Conservation (phyloP, 2,888 invertebrate species). For the Incurvaria masculella region DNA sequence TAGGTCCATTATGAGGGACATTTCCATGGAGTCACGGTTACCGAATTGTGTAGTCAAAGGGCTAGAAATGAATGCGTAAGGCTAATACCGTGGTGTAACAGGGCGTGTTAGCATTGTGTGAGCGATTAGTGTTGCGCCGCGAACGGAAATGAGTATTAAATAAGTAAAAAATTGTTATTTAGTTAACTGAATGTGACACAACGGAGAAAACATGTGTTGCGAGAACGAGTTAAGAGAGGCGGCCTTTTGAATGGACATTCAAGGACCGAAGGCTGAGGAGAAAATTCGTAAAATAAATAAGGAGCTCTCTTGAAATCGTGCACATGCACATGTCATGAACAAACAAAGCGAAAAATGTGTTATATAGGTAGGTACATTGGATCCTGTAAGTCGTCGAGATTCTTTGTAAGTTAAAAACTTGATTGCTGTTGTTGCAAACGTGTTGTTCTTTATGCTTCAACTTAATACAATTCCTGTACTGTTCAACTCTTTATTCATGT, state of each 20-base stretch:
- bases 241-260: background rate
- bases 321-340: no score
- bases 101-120: slow-evolving; percentile 30
- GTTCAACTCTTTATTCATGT: no score
- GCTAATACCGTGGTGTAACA: slow-evolving; percentile 17
- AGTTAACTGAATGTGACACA: slow-evolving; percentile 18
- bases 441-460: no score
- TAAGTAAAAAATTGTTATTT: slow-evolving; percentile 23
- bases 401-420: no score
- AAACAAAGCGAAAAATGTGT: no score
- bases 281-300: background rate
- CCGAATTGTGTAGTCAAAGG: background rate
- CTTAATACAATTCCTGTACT: no score
- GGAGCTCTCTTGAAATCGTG: no score
- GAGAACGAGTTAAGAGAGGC: background rate
- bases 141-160: slow-evolving; percentile 35
- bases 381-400: no score
- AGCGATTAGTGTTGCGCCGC: slow-evolving; percentile 30
- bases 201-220: background rate
- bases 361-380: no score
- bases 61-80: background rate
- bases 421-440: no score
- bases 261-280: background rate
- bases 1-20: background rate
- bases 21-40: background rate